Base-by-base conservation (phyloP, 2,797 vertebrate genomes). In the Alca torda region DNA sequence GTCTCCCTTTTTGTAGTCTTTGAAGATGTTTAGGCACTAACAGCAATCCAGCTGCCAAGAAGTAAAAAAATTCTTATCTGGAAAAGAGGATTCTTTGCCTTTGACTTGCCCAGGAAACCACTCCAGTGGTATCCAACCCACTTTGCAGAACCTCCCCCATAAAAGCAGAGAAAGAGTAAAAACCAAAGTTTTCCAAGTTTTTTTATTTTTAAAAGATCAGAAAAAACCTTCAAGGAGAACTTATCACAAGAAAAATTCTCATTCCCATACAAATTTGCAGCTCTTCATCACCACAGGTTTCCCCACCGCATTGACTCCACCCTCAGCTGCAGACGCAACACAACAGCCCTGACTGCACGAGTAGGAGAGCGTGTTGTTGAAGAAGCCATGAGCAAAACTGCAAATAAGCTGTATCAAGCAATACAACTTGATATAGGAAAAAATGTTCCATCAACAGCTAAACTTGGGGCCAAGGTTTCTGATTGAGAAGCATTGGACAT, bases 401-500 rank as follows among this genome's bases (percentile, higher is more conserved):
- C 35, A 76, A 31, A 9, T 9, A 25, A 45, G 16, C 46, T 46
- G 7, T 9, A 48, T 37, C 14, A 31, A 30, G 19, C 13, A 14
- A 17, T 10, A 50, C 14, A 16, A 41, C 51, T 67, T 13, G 16
- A 60, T 41, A 39, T 1, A 28, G 43, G 31, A 31, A 33, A 61
- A 50, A 21, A 23, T 1, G 3, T 13, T 57, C 16, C 25, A 15
- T 16, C 24, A 72, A 37, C 15, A 37, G 31, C 46, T 13, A 9
- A 6, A 11, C 11, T 13, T 53, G 28, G 4, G 7, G 6, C 13
- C 53, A 67, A 57, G 17, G 31, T 5, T 28, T 63, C 24, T 4
- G 11, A 4, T 1, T 3, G 50, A 50, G 12, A 23, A 30, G 24
- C 0, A 3, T 6, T 1, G 1, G 35, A 33, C 10, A 0, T 3